These are phyloP conservation scores for Diabrotica undecimpunctata DNA, from an alignment of 1,140 invertebrate species.

Conservation along the genomic window DNA sequence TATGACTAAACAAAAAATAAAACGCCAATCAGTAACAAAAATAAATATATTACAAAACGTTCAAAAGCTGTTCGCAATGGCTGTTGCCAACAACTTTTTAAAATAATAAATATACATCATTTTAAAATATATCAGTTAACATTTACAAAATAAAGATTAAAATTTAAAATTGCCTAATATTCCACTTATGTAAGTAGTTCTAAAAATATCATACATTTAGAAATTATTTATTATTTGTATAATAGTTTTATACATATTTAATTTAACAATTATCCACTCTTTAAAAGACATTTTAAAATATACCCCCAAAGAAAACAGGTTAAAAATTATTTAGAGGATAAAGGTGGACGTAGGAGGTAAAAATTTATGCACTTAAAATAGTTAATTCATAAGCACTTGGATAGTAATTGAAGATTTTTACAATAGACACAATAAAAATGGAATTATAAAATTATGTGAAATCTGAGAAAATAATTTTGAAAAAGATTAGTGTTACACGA, in stretches of 20 bases:
- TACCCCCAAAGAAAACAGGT: too few species aligned
- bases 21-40: not conserved
- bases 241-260: not conserved
- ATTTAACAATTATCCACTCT: not conserved
- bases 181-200: not conserved
- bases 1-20: not conserved
- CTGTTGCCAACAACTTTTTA: slow-evolving; percentile 27
- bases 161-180: not conserved
- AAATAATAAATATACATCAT: not conserved
- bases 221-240: too few species aligned
- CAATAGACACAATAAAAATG: too few species aligned
- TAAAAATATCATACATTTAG: not conserved
- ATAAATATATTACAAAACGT: not conserved
- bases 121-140: not conserved
- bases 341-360: too few species aligned
- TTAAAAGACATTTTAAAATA: too few species aligned
- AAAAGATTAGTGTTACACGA: too few species aligned
- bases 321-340: too few species aligned
- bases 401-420: too few species aligned
- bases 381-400: too few species aligned
- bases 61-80: slow-evolving; percentile 27
- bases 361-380: too few species aligned
- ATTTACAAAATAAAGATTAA: not conserved
- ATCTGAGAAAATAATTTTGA: too few species aligned
- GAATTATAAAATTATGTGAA: too few species aligned